Base-by-base conservation (phyloP, 1,140 invertebrate species). In the Drosophila grimshawi region DNA sequence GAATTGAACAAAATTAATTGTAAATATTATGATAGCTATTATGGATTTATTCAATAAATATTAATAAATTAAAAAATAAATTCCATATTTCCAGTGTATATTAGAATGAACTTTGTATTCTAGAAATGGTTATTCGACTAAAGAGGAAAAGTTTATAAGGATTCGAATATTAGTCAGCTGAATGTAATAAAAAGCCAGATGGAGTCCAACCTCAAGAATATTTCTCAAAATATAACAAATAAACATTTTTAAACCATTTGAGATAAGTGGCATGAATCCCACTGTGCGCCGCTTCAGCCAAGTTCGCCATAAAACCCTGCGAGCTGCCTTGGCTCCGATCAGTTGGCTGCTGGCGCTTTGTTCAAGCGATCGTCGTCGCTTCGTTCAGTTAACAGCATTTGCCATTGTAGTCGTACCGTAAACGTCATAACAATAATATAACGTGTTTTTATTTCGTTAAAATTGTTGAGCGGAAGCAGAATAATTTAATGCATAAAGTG, bases 261-360 rank as follows among this genome's bases (percentile, higher is more conserved):
- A 3, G 39, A n/a, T 43, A 3, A n/a, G 4, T 43, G 10, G 1
- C 10, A n/a, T 43, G 0, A n/a, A 10, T 3, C 33, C 71, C 65
- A 74, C 71, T 62, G 71, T 74, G 41, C 65, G 7, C n/a, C 6
- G 57, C 39, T 76, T 48, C 63, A 88, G 68, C 88, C 83, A 88
- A 88, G 82, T 88, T 88, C 76, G 78, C 39, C 71, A 88, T 83
- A 88, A 86, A 86, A 86, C 76, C 76, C 74, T 88, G 62, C 46
- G 64, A 82, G 78, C 61, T 66, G 71, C 79, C 76, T 80, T 79
- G 83, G 76, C 71, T 76, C 60, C 63, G 64, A 46, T 86, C 80
- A 86, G 82, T 86, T 79, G 70, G 56, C 71, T 88, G 76, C 67
- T 86, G 71, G 65, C 79, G 72, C 64, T 81, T 77, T 69, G 71